Base-by-base conservation (phyloP, 2,888 invertebrate genomes). In the Pelosia muscerda region DNA sequence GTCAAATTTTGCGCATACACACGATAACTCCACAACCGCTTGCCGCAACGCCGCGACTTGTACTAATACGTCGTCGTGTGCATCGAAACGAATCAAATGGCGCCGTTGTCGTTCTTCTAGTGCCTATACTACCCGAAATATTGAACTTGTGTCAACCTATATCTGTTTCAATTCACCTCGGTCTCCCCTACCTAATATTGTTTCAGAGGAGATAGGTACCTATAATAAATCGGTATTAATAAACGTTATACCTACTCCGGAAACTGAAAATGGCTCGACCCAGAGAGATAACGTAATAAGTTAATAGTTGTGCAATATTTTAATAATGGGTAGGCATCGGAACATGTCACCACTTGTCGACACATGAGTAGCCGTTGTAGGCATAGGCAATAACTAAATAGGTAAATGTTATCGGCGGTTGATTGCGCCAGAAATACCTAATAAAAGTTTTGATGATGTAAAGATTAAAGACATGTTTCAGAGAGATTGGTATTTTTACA, bases 261-360 rank as follows among this genome's bases (percentile, higher is more conserved):
- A 63, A 54, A 63, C 62, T 31, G 8, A 22, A 54, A 31, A n/a
- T 19, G 49, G 49, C 5, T 19, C 42, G 42, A 19, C 19, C 2
- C 6, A n/a, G 8, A 49, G n/a, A n/a, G 49, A 49, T 49, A 8
- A 8, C n/a, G 49, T n/a, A 49, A 49, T 9, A n/a, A n/a, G 8
- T 9, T 49, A 49, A 49, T 9, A n/a, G 49, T 63, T 54, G 62
- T 63, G 62, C 28, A 63, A 63, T 54, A 63, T 54, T 53, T 53
- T 54, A 53, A 53, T n/a, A 63, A 28, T 28, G 31, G 15, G 22
- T 31, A 54, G 13, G 6, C 19, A 61, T 49, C n/a, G 23, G 15
- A 38, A 23, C 23, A 38, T 34, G 59, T 34, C 13, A 2, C 38
- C 34, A 61, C 61, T 26, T 26, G 61, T 49, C 25, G 19, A 9